Conservation (phyloP, 1,140 invertebrate genomes). For the Sesamia nonagrioides region DNA sequence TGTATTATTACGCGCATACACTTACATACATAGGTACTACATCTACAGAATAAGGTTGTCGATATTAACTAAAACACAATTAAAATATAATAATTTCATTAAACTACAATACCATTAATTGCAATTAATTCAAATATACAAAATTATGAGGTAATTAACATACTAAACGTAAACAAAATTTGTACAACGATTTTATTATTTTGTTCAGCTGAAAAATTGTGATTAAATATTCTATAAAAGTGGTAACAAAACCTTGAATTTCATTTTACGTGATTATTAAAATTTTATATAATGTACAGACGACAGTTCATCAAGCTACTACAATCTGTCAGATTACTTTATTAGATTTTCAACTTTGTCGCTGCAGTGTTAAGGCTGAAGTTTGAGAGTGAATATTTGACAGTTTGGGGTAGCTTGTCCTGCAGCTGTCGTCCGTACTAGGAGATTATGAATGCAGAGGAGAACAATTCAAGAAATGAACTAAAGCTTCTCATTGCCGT, state of each 20-base stretch:
- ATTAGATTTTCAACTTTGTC: too few relatives aligned
- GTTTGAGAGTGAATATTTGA: too few relatives aligned
- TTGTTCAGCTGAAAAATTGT: constrained; percentile 37
- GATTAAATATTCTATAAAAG: constrained; percentile 26
- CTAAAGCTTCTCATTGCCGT: neutral
- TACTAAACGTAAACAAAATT: constrained; percentile 60
- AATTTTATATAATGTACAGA: neutral
- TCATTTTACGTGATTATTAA: constrained; percentile 9
- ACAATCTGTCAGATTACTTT: too few relatives aligned
- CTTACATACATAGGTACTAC: neutral
- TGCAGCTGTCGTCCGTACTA: neutral
- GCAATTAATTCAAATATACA: constrained; percentile 67
- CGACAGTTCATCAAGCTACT: too few relatives aligned
- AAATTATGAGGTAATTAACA: constrained; percentile 63
- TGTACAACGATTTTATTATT: constrained; percentile 62
- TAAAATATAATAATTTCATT: constrained; percentile 62
- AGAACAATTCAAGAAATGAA: neutral
- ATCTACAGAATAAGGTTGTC: constrained; percentile 46
- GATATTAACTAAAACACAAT: constrained; percentile 55
- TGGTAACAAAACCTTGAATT: constrained; percentile 30
- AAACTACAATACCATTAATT: constrained; percentile 59
- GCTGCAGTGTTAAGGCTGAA: too few relatives aligned
- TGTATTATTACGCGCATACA: neutral
- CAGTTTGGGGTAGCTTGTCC: too few relatives aligned
- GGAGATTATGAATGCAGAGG: neutral